Evolutionary conservation across 1,140 invertebrate species (phyloP), one percentile per base, ranked within the genome.

Genomic region (Mizuhopecten yessoensis): DNA sequence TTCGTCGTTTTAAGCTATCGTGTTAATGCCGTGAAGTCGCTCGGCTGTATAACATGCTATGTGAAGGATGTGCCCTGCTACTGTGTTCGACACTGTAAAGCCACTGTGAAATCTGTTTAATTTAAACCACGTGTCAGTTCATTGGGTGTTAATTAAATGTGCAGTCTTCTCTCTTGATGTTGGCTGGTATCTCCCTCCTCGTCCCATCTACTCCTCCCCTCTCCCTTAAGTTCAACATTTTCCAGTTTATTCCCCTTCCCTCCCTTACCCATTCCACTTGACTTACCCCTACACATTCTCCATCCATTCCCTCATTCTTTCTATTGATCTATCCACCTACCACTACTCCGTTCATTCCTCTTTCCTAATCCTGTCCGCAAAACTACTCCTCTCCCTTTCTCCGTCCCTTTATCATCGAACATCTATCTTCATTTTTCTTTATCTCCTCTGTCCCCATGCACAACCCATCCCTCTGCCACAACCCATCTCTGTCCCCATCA

Each of bases 121-220:
- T 75, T 75, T n/a, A 75, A 75, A 75, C 23, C 57, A 75, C 57
- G 57, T 75, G 57, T 75, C 23, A 23, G n/a, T 75, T 75, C 57
- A 75, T 75, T 75, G 29, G n/a, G 57, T 75, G 57, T 75, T 75
- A 75, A 75, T n/a, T 7, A 45, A 45, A 45, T 45, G 42, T 45
- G 57, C 57, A 75, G 57, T 75, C 57, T 75, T 75, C 57, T 75
- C 57, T 75, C 57, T 75, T 75, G 57, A 75, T 75, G 23, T 29
- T 29, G 57, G 7, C n/a, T 75, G 57, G 29, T 75, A 75, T 75
- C 9, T 75, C 57, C 57, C 5, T 75, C 57, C 2, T 9, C 57
- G 17, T 75, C 23, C 23, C 3, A 29, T 75, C 57, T 5, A 75
- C 57, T 75, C 57, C 57, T 75, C 57, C 57, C 29, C 20, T 5